A percentile compares a stretch with the other conserved stretches of the same genome.
Evolutionary conservation across 2,888 invertebrate genomes (phyloP).

Genomic region (Bibio marci): DNA sequence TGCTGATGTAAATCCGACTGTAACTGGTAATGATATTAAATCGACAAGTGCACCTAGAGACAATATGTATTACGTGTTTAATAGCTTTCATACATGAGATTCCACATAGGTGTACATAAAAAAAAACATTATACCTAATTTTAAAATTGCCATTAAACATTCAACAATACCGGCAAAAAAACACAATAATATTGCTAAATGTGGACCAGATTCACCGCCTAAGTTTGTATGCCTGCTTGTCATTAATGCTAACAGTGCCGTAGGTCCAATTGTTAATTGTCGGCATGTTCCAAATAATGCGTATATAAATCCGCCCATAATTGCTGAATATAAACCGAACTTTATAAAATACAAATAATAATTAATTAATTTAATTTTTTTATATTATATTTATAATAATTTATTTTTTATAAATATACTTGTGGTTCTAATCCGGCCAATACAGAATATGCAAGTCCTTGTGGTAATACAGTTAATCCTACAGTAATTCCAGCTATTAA

Average conservation of each 20-base stretch:
- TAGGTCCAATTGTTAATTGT: slow-evolving; percentile 78
- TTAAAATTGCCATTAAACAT: slow-evolving; percentile 61
- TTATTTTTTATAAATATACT: slow-evolving; percentile 28
- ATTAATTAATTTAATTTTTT: not conserved
- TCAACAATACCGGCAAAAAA: slow-evolving; percentile 70
- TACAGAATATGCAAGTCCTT: slow-evolving; percentile 81
- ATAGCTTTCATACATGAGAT: too few relatives aligned
- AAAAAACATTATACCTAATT: slow-evolving; percentile 39
- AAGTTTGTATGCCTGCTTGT: slow-evolving; percentile 44
- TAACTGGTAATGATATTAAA: slow-evolving; percentile 79
- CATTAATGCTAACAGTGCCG: slow-evolving; percentile 87
- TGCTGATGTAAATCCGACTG: slow-evolving; percentile 79
- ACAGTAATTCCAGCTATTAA: slow-evolving; percentile 84
- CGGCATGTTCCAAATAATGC: slow-evolving; percentile 76
- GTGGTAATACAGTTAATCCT: slow-evolving; percentile 83
- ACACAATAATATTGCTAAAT: slow-evolving; percentile 69
- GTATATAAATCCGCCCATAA: slow-evolving; percentile 86
- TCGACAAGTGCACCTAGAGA: slow-evolving; percentile 73
- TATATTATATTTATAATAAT: not conserved
- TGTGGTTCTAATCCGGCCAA: slow-evolving; percentile 75
- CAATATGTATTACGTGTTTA: too few relatives aligned
- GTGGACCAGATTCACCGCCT: slow-evolving; percentile 33
- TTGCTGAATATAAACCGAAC: slow-evolving; percentile 91
- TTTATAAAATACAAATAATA: slow-evolving; percentile 29
- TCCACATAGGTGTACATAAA: not conserved